phyloP scores from a whole-genome alignment of 2,797 vertebrate genomes.

The Vespertilio murinus region DNA sequence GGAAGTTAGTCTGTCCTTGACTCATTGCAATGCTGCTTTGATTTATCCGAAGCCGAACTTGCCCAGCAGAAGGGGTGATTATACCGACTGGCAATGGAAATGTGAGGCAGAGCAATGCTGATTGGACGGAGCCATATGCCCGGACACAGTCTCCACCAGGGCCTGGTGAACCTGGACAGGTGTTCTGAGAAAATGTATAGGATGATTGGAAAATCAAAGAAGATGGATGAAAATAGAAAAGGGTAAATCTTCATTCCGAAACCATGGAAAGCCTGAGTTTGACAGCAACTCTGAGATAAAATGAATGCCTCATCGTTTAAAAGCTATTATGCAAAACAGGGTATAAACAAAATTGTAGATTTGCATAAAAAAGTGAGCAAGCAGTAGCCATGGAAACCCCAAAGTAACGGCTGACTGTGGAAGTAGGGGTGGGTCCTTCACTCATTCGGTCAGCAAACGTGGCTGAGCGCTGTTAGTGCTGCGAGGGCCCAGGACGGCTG shows the following conservation, averaged over 20 bases:
- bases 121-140: neutral
- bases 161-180: neutral
- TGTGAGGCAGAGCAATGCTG: neutral
- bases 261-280: neutral
- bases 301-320: neutral
- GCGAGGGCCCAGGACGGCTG: neutral
- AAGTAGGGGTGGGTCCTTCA: rapidly evolving
- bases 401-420: neutral
- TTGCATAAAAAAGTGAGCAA: neutral
- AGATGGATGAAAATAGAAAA: constrained; percentile 7
- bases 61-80: neutral
- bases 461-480: rapidly evolving
- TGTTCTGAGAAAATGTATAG: constrained; percentile 30
- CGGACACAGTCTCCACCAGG: neutral
- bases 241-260: neutral
- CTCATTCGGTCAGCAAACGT: neutral
- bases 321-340: neutral
- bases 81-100: neutral
- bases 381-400: no score
- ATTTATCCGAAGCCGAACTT: constrained; percentile 50
- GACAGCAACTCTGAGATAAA: neutral
- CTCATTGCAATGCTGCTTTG: neutral
- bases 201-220: constrained; percentile 32
- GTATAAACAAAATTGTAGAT: neutral
- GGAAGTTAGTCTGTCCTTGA: neutral